Base-by-base conservation (phyloP, 2,888 invertebrate species). In the Platycheirus albimanus region DNA sequence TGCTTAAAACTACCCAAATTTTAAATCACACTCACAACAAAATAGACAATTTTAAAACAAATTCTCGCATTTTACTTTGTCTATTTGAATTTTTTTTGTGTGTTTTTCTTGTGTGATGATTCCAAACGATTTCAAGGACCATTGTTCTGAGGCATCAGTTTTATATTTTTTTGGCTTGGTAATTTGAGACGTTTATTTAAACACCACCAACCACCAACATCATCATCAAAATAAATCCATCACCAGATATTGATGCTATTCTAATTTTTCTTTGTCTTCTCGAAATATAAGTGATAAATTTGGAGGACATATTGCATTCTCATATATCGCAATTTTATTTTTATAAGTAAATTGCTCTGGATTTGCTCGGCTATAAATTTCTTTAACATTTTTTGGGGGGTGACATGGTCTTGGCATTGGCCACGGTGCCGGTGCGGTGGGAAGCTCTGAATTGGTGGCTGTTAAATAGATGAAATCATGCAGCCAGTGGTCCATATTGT, bases 161-260 rank as follows among this genome's bases (percentile, higher is more conserved):
- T 19, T 43, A 17, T 11, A 0, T 36, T 8, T 33, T 45, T 51
- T 17, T 30, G 19, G 69, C 45, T 41, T 30, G 43, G 75, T 52
- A 43, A 80, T 75, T 75, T 69, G 51, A 75, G 56, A 64, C 64
- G 45, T 51, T 66, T 36, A 70, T 49, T 43, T 30, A 36, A 64
- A 63, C 45, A 43, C 51, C 72, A 36, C 33, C 24, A 33, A 45
- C 61, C 43, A 45, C n/a, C n/a, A n/a, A n/a, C 61, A 61, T 61
- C 45, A 45, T 61, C 61, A 17, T 45, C 45, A 43, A 45, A 61
- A n/a, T 45, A 61, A 61, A 61, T 61, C 45, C 56, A 67, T 45
- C 54, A 38, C 33, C 41, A 20, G 20, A 56, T 56, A 64, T 77
- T 63, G 47, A 70, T 56, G 70, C 63, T 24, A 54, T 56, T 70